These are phyloP conservation scores for Diarsia mendica DNA, from an alignment of 2,888 invertebrate genomes.

Conservation along the genomic window DNA sequence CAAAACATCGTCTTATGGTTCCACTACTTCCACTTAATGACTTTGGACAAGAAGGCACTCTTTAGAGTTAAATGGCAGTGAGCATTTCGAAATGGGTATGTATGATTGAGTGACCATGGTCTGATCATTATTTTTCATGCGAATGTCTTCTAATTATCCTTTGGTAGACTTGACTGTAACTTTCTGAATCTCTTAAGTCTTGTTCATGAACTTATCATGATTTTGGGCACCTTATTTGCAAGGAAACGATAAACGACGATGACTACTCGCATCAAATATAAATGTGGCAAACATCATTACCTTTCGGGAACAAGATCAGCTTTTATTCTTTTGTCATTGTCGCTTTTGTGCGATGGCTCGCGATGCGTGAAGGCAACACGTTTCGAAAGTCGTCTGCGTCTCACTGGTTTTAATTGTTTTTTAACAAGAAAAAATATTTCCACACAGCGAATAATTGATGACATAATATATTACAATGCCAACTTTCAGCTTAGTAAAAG, in stretches of 20 bases:
- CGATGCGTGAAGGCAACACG: constrained; percentile 59
- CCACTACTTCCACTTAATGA: no score
- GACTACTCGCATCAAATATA: neutral
- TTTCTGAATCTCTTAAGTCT: neutral
- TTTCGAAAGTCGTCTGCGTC: constrained; percentile 50
- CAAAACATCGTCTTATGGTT: no score
- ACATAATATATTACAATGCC: constrained; percentile 11
- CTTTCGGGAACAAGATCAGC: constrained; percentile 29
- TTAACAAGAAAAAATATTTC: constrained; percentile 15
- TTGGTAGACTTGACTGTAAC: neutral
- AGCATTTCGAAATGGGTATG: neutral
- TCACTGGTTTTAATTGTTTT: constrained; percentile 32
- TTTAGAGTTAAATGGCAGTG: neutral
- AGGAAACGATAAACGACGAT: neutral
- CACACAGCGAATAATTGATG: constrained; percentile 1
- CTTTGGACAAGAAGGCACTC: neutral
- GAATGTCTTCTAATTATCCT: neutral
- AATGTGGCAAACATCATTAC: constrained; percentile 1
- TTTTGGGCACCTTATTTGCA: constrained; percentile 4
- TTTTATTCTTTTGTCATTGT: constrained; percentile 27
- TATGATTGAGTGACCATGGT: no score
- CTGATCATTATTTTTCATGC: no score
- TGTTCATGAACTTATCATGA: no score
- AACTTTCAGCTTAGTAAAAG: constrained; percentile 13
- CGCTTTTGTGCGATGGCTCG: constrained; percentile 43